Evolutionary conservation across 2,113 vertebrate species (phyloP), one percentile per base, ranked within the genome.

Genomic region (Hiodon tergisus): DNA sequence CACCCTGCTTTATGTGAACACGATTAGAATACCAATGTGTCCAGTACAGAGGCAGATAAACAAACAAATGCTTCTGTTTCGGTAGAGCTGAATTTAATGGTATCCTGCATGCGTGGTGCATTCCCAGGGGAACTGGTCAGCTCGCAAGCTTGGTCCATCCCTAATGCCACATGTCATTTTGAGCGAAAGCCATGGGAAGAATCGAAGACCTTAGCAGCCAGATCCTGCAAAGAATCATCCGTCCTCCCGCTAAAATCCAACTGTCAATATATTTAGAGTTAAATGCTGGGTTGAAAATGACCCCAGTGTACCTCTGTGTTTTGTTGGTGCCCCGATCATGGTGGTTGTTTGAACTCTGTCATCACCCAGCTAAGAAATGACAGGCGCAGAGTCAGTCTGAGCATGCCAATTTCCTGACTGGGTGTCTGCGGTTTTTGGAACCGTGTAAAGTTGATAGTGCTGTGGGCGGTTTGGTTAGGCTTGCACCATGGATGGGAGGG

Each of bases 1-100:
- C 46, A 10, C 48, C 31, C 17, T 53, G 62, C 61, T 74, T 66
- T 77, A 72, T 73, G 68, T 75, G 71, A 74, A 73, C 67, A 76
- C 31, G 48, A 60, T 55, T 61, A 73, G 73, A 79, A 79, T 73
- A 54, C 58, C 67, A 81, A 78, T 74, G 17, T 6, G 65, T 53
- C 3, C 47, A 6, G 17, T 31, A 55, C 55, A 50, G 67, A 67
- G 52, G 46, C 59, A 16, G 60, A 76, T 59, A 69, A 78, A 72
- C 46, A 54, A 31, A 31, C 31, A 2, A 0, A 31, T 31, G 31
- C 14, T 55, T 74, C 52, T 10, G 65, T 58, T 58, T 51, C 14
- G 69, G n/a, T 53, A 74, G 55, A 63, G 60, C 55, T 74, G 72
- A 67, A 73, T 75, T 70, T 69, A 60, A 67, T 13, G 31, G 31